phyloP scores from a whole-genome alignment of 2,888 invertebrate genomes.

The Lobophora halterata region DNA sequence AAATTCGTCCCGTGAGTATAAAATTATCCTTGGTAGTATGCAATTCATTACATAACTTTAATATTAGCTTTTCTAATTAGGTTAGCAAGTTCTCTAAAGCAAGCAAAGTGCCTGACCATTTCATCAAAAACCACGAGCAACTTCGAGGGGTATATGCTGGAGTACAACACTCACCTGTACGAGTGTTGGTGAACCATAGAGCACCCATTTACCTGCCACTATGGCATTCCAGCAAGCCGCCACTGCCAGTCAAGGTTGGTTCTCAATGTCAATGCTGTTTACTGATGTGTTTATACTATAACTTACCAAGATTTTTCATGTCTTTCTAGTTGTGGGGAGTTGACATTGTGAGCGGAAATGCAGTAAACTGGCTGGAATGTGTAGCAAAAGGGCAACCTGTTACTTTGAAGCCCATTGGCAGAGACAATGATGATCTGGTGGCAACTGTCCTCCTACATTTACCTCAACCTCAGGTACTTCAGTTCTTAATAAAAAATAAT shows the following conservation, averaged over 20 bases:
- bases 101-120: conserved; percentile 79
- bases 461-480: conserved; percentile 61
- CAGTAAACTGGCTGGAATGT: conserved; percentile 81
- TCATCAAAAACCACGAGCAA: conserved; percentile 73
- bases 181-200: conserved; percentile 78
- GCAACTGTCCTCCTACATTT: conserved; percentile 71
- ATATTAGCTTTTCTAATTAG: conserved; percentile 54
- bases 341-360: conserved; percentile 73
- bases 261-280: conserved; percentile 18
- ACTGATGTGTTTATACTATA: conserved; percentile 20
- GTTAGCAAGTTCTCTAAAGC: conserved; percentile 83
- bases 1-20: conserved; percentile 80
- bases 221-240: conserved; percentile 73
- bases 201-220: conserved; percentile 79
- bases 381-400: conserved; percentile 73
- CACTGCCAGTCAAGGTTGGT: conserved; percentile 75
- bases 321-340: conserved; percentile 71
- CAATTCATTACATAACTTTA: conserved; percentile 62
- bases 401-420: conserved; percentile 69
- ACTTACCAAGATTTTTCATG: conserved; percentile 30
- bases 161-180: conserved; percentile 74
- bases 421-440: conserved; percentile 67
- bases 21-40: conserved; percentile 23
- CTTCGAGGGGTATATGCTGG: conserved; percentile 74
- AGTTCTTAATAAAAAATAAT: not conserved